These are phyloP conservation scores for Eremobia ochroleuca DNA, from an alignment of 2,888 invertebrate genomes.

Conservation along the genomic window DNA sequence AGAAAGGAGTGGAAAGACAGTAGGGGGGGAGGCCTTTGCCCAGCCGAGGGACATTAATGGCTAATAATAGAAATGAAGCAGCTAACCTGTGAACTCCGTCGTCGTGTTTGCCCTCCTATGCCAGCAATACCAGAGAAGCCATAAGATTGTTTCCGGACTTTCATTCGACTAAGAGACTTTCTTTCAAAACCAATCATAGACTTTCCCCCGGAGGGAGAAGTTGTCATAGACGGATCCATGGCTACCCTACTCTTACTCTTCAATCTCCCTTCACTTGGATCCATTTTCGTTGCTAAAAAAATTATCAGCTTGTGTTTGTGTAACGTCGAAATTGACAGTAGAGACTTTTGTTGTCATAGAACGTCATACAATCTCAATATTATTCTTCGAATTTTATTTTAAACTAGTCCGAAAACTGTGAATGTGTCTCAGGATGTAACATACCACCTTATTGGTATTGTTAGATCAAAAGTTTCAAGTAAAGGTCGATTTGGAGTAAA, in stretches of 20 bases:
- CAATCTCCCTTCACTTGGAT: accelerated
- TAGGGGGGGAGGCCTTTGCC: background rate
- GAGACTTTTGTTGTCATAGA: constrained; percentile 6
- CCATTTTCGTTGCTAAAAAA: constrained; percentile 15
- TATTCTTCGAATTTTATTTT: background rate
- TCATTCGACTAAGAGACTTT: constrained; percentile 75
- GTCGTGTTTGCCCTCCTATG: constrained; percentile 75
- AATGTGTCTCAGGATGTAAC: background rate
- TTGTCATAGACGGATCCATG: background rate
- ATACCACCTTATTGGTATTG: background rate
- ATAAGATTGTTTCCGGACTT: constrained; percentile 77
- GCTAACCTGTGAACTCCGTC: constrained; percentile 74
- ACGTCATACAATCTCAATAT: background rate
- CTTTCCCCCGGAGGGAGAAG: background rate
- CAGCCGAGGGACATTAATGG: background rate
- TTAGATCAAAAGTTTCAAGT: background rate
- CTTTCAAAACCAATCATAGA: accelerated
- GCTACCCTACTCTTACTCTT: constrained; percentile 23
- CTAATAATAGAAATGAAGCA: background rate
- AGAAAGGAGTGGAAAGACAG: background rate
- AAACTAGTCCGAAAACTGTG: background rate
- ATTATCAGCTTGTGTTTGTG: background rate
- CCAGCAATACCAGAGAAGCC: constrained; percentile 81
- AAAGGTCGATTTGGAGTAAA: background rate
- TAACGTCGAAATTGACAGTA: background rate